A percentile compares a stretch with the other conserved stretches of the same genome.
Conservation (phyloP, 1,140 invertebrate genomes). For the Bombus terrestris region DNA sequence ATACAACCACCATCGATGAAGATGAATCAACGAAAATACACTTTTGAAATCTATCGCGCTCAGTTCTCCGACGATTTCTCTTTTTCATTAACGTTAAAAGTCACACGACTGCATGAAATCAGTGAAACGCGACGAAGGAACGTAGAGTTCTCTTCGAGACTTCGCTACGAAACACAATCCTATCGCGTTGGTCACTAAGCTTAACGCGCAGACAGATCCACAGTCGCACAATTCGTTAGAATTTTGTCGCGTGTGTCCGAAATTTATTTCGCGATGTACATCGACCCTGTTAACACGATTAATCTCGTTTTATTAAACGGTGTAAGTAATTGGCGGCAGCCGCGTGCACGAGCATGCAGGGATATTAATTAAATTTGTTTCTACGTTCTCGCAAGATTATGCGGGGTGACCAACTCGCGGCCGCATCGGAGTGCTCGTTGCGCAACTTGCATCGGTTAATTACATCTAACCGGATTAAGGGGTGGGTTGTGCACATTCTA, state of each 20-base stretch:
- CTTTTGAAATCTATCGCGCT: too few species aligned
- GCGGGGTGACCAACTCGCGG: neutral
- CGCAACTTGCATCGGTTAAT: constrained; percentile 48
- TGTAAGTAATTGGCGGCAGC: constrained; percentile 11
- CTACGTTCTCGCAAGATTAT: constrained; percentile 11
- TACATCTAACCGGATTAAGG: constrained; percentile 42
- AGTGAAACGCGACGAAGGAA: too few species aligned
- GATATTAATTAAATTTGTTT: constrained; percentile 25
- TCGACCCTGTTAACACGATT: neutral
- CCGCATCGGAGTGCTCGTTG: neutral
- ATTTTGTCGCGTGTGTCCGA: neutral
- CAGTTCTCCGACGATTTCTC: too few species aligned
- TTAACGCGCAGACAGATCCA: neutral
- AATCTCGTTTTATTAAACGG: neutral
- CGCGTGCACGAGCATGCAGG: neutral
- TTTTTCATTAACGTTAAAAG: too few species aligned
- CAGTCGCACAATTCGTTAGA: too few species aligned
- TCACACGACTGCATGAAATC: too few species aligned
- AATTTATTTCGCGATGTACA: neutral
- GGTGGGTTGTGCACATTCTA: constrained; percentile 7
- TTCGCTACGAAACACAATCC: too few species aligned
- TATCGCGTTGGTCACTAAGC: neutral
- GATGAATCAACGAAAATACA: too few species aligned
- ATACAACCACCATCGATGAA: too few species aligned
- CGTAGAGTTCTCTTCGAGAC: too few species aligned